Conservation (phyloP, 2,888 invertebrate genomes). For the Trichacis sp. region DNA sequence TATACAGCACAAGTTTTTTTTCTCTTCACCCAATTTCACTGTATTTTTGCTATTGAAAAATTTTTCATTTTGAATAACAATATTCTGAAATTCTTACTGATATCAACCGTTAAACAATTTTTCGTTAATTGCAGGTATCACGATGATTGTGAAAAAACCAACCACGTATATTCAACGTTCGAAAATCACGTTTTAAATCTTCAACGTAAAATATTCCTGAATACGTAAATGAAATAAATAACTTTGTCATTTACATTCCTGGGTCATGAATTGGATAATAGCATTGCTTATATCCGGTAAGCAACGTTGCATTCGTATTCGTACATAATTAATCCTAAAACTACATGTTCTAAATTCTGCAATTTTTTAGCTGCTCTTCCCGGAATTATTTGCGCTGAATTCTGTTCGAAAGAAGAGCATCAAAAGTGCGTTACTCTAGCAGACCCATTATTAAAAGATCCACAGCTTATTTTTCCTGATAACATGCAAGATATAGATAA, state of each 20-base stretch:
- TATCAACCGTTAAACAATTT: no score
- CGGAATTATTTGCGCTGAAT: conserved; percentile 29
- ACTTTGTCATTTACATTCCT: background rate
- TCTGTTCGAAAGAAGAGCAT: conserved; percentile 70
- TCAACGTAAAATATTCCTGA: no score
- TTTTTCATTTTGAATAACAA: no score
- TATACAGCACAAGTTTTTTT: no score
- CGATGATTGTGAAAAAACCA: background rate
- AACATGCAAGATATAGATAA: conserved; percentile 73
- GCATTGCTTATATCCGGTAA: conserved; percentile 11
- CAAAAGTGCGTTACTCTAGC: conserved; percentile 73
- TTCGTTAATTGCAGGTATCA: background rate
- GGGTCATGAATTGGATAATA: conserved; percentile 2
- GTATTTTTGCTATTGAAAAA: no score
- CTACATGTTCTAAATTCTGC: background rate
- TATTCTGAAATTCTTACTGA: no score
- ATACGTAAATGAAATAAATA: background rate
- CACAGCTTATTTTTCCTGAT: conserved; percentile 75
- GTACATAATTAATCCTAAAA: background rate
- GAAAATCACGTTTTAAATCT: background rate
- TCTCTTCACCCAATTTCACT: no score
- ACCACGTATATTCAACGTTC: background rate
- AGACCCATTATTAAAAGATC: conserved; percentile 74
- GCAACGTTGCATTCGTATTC: background rate
- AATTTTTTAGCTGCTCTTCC: conserved; percentile 18